Evolutionary conservation across 2,797 vertebrate species (phyloP), one percentile per base, ranked within the genome.

Genomic region (Gastrophryne carolinensis): DNA sequence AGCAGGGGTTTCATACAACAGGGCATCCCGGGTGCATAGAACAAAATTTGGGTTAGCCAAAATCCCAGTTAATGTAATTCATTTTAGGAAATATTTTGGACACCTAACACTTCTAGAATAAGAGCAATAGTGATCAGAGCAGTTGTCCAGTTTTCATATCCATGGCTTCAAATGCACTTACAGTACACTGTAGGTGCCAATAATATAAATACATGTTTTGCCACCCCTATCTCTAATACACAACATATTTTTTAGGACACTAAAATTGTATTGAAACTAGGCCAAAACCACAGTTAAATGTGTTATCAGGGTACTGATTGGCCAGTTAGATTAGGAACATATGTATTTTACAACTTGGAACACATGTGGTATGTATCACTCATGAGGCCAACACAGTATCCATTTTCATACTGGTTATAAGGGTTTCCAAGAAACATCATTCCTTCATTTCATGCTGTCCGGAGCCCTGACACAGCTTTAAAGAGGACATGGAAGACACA

Each of bases 321-420:
- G 74, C 47, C 19, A 35, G 24, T 64, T 70, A 47, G 49, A 11
- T 30, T 70, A 56, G 74, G 47, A 70, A 54, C 66, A 76, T 35
- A 49, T 34, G 74, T 27, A 75, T 75, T 54, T 75, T 69, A 69
- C 73, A 69, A 39, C 29, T 50, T 70, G 65, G 57, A 69, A 60
- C 57, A 19, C 64, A 35, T 54, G 13, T 12, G 65, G 49, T 70
- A 76, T 70, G 47, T 70, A 58, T 70, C 74, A 76, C 65, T 29
- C 35, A 19, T 21, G 30, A 15, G 66, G 66, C 74, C 74, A 76
- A 37, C 12, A 26, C 35, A 35, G 49, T 53, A 70, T 76, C 52
- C 21, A 6, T 26, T 76, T 69, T 47, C 65, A 76, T 44, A 49
- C 34, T 52, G 37, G 66, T 64, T 52, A 69, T 52, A 19, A 69